These are phyloP conservation scores for Stenchaetothrips biformis DNA, from an alignment of 2,888 invertebrate genomes.

Conservation along the genomic window DNA sequence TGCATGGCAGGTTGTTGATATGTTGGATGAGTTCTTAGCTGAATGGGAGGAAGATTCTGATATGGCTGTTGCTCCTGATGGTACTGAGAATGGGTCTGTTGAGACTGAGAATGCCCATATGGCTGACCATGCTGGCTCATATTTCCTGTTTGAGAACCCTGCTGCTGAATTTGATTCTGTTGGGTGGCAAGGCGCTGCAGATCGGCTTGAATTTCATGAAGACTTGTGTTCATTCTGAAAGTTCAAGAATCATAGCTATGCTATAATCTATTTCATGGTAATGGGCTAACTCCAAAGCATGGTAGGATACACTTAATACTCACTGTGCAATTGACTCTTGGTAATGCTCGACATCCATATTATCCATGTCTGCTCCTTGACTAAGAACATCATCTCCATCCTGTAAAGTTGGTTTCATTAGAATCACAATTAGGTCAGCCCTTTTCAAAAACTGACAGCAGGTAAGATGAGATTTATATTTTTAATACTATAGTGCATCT, in stretches of 20 bases:
- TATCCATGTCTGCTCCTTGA: conserved; percentile 71
- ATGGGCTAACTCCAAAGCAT: conserved; percentile 29
- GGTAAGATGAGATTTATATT: not conserved
- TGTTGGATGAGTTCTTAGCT: conserved; percentile 45
- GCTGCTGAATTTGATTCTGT: conserved; percentile 63
- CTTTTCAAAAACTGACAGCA: conserved; percentile 32
- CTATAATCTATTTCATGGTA: conserved; percentile 27
- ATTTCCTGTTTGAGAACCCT: not conserved
- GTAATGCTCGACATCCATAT: conserved; percentile 75
- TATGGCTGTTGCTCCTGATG: conserved; percentile 49
- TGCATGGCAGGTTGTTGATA: conserved; percentile 43
- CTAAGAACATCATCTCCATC: conserved; percentile 56
- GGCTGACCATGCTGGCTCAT: not conserved
- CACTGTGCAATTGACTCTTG: conserved; percentile 77
- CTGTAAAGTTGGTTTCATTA: conserved; percentile 43
- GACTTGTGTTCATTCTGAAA: conserved; percentile 82
- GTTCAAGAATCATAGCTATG: conserved; percentile 27
- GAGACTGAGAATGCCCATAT: conserved; percentile 36
- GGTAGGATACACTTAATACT: conserved; percentile 45
- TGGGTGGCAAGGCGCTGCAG: conserved; percentile 84
- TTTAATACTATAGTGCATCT: not conserved
- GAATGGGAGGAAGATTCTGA: conserved; percentile 45
- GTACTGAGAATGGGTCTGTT: conserved; percentile 36
- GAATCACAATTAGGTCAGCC: conserved; percentile 17
- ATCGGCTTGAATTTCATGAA: conserved; percentile 90